These are phyloP conservation scores for Sinelater perroti DNA, from an alignment of 2,888 invertebrate species.

Conservation along the genomic window DNA sequence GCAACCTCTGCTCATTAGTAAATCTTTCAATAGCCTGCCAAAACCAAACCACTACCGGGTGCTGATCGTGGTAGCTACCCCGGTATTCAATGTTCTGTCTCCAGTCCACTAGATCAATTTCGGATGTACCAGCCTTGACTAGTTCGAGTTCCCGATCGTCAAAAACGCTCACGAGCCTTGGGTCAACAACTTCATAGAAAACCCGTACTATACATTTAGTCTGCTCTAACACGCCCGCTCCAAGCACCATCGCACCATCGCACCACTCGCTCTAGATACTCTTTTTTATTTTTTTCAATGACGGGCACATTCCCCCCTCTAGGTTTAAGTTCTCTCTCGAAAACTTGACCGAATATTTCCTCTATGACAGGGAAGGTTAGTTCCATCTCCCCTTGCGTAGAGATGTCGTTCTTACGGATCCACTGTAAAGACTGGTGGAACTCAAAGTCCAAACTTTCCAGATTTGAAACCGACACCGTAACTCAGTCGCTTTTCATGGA, in stretches of 20 bases:
- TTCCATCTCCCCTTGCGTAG: conserved; percentile 74
- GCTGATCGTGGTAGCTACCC: conserved; percentile 94
- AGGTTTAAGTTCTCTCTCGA: conserved; percentile 92
- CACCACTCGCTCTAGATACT: conserved; percentile 93
- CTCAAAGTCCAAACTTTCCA: conserved; percentile 90
- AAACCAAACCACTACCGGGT: conserved; percentile 96
- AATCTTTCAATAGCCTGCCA: conserved; percentile 97
- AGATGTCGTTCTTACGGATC: conserved; percentile 90
- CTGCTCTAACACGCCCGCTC: conserved; percentile 95
- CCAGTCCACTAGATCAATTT: conserved; percentile 97
- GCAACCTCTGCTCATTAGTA: conserved; percentile 91
- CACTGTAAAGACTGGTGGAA: conserved; percentile 95
- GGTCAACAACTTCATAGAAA: conserved; percentile 96
- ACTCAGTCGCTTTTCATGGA: too few relatives aligned
- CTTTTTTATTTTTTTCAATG: conserved; percentile 95
- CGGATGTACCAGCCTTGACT: conserved; percentile 96
- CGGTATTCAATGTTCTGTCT: conserved; percentile 93
- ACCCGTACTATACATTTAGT: conserved; percentile 93
- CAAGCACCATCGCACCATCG: conserved; percentile 92
- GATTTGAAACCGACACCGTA: conserved; percentile 83
- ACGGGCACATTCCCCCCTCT: conserved; percentile 92
- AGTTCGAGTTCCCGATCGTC: conserved; percentile 96
- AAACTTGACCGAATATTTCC: conserved; percentile 90
- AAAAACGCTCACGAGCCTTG: conserved; percentile 91
- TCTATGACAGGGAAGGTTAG: conserved; percentile 91